Conservation (phyloP, 1,140 invertebrate genomes). For the Conopomorpha cramerella region DNA sequence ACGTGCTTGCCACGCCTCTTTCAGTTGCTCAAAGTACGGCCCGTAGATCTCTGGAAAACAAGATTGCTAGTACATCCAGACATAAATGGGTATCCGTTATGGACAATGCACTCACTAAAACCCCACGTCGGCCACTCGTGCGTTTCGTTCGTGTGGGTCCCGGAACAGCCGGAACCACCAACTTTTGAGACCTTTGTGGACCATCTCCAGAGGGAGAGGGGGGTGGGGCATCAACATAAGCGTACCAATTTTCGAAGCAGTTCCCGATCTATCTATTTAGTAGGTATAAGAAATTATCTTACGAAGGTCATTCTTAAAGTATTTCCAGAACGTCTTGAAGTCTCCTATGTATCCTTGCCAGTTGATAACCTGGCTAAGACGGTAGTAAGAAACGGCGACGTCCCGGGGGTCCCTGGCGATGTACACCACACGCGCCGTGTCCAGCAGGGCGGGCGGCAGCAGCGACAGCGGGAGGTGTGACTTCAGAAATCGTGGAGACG, state of each 20-base stretch:
- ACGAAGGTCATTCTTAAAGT: conserved; percentile 72
- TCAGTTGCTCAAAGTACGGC: conserved; percentile 71
- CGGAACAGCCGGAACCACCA: too few relatives aligned
- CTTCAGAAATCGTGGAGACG: conserved; percentile 65
- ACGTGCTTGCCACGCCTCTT: conserved; percentile 67
- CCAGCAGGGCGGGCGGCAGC: conserved; percentile 44
- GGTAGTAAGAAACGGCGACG: conserved; percentile 78
- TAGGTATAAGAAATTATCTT: conserved; percentile 34
- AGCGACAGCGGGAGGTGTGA: conserved; percentile 67
- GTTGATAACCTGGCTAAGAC: conserved; percentile 69
- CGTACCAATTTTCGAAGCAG: too few relatives aligned
- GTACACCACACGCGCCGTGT: conserved; percentile 64
- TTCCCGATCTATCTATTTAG: too few relatives aligned
- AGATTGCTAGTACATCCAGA: too few relatives aligned
- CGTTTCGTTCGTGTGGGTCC: too few relatives aligned
- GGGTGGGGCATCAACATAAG: too few relatives aligned
- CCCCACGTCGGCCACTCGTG: too few relatives aligned
- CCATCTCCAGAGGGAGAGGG: too few relatives aligned
- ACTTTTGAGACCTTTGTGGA: too few relatives aligned
- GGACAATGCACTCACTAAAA: too few relatives aligned
- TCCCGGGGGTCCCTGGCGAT: conserved; percentile 82
- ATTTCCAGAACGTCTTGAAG: conserved; percentile 73
- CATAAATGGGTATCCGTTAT: too few relatives aligned
- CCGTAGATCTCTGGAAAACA: too few relatives aligned
- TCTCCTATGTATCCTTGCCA: conserved; percentile 68